These are phyloP conservation scores for Remorina albescens DNA, from an alignment of 2,797 vertebrate species.

Conservation along the genomic window DNA sequence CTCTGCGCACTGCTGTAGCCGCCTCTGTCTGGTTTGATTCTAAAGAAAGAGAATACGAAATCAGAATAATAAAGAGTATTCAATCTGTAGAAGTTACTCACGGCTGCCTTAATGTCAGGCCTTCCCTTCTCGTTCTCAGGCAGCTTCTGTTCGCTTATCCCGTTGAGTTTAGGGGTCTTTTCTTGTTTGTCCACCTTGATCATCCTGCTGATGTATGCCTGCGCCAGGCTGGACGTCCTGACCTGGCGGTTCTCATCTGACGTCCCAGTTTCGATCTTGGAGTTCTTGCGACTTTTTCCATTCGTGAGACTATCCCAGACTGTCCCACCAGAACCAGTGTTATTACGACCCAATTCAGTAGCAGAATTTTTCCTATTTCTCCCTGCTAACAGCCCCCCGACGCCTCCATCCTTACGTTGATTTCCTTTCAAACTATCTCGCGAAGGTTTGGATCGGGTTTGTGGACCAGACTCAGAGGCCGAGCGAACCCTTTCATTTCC, in stretches of 20 bases:
- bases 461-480: constrained; percentile 86
- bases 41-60: constrained; percentile 8
- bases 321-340: constrained; percentile 70
- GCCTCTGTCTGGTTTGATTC: background rate
- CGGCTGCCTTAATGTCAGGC: constrained; percentile 83
- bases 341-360: constrained; percentile 81
- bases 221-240: constrained; percentile 82
- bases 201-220: constrained; percentile 94
- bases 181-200: constrained; percentile 96
- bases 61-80: background rate
- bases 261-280: constrained; percentile 78
- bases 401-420: constrained; percentile 84
- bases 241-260: constrained; percentile 82
- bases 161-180: constrained; percentile 84
- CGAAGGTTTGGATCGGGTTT: constrained; percentile 79
- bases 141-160: constrained; percentile 72
- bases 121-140: constrained; percentile 84
- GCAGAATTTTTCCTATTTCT: constrained; percentile 93
- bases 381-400: constrained; percentile 78
- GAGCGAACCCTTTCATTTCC: constrained; percentile 89
- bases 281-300: constrained; percentile 92
- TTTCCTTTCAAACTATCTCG: constrained; percentile 83
- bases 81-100: constrained; percentile 64
- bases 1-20: background rate
- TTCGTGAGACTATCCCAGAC: constrained; percentile 87